phyloP scores from a whole-genome alignment of 1,140 invertebrate genomes.

The Reticulitermes speratus region DNA sequence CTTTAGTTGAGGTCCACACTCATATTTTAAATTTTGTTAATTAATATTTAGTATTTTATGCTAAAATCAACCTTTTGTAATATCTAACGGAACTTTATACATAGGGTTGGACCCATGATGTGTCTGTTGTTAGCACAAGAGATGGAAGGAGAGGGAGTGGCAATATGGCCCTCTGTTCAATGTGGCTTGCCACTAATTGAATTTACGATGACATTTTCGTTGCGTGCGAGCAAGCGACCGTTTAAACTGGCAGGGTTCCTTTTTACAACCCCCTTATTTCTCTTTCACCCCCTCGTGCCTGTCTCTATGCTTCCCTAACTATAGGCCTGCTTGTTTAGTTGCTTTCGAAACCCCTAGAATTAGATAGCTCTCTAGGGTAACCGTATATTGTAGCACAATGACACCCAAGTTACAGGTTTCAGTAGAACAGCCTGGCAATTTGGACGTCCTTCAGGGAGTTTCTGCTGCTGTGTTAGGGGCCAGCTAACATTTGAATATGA shows the following conservation, averaged over 20 bases:
- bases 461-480: no score
- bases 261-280: conserved; percentile 6
- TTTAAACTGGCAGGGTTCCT: conserved; percentile 14
- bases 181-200: conserved; percentile 25
- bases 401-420: not conserved
- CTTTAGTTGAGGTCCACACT: no score
- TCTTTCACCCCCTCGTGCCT: not conserved
- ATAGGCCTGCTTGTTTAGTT: conserved; percentile 2
- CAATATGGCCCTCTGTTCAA: conserved; percentile 1
- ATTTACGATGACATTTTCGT: conserved; percentile 25
- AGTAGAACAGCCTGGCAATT: no score
- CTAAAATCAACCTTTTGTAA: no score
- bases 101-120: no score
- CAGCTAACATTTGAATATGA: no score
- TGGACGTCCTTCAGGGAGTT: no score
- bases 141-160: not conserved
- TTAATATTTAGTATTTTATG: no score
- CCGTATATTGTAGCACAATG: conserved; percentile 9
- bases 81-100: no score
- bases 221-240: conserved; percentile 10
- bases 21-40: no score
- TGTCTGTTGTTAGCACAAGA: no score
- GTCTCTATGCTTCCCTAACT: not conserved
- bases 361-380: conserved; percentile 9
- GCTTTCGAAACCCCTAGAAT: not conserved